Evolutionary conservation across 2,113 vertebrate species (phyloP), one percentile per base, ranked within the genome.

Genomic region (Agapornis roseicollis): DNA sequence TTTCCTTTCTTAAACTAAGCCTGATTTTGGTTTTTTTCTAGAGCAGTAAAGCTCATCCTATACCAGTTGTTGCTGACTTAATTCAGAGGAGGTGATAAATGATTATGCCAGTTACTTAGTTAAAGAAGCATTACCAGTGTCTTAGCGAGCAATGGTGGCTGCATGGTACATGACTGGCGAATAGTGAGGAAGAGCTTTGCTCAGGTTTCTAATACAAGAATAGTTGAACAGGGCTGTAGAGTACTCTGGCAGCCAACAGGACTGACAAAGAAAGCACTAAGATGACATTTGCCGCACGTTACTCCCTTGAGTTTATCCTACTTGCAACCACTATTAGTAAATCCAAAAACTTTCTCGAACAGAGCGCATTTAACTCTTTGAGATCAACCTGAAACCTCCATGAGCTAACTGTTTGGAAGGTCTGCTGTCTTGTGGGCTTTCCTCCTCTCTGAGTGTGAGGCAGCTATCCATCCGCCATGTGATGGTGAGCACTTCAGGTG

Each of bases 131-230:
- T 42, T 42, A 10, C 37, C 4, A 2, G 3, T 41, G 70, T 23
- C 22, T 24, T 1, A 0, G 6, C 23, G 77, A 70, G 35, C 37
- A 35, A 5, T 9, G 44, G 29, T 33, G 47, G 25, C 28, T 68
- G 5, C 0, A 0, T 39, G 15, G 28, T 29, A 23, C 0, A 1
- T 33, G 17, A 42, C 17, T 20, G 53, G 60, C 77, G 63, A n/a
- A 41, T 6, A 49, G 35, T 1, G 11, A 69, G 28, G 44, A 44
- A 16, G 53, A 65, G 7, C 8, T 93, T 63, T 80, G 28, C 16
- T n/a, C 56, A 31, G n/a, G 56, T 63, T 24, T 69, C 12, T 31
- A 31, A 37, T 24, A 52, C 58, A 33, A 60, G 70, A 46, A 31
- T 13, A 44, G 29, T 23, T 52, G 31, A 69, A 79, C 14, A 47